These are phyloP conservation scores for Timandra comae DNA, from an alignment of 2,888 invertebrate species.

Conservation along the genomic window DNA sequence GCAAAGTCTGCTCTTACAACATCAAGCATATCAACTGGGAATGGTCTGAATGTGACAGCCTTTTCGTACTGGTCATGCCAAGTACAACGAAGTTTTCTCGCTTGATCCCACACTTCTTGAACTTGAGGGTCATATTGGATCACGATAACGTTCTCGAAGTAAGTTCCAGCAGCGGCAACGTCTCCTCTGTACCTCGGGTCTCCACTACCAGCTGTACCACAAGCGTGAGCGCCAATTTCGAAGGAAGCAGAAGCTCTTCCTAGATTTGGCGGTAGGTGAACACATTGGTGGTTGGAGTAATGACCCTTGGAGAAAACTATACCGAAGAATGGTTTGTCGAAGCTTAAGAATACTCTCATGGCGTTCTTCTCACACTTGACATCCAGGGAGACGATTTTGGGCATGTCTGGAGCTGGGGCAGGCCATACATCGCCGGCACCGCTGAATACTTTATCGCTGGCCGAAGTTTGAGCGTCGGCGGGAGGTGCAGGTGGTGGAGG, in stretches of 20 bases:
- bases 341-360: constrained; percentile 96
- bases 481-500: constrained; percentile 76
- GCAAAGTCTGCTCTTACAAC: constrained; percentile 96
- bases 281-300: constrained; percentile 94
- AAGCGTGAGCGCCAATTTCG: constrained; percentile 93
- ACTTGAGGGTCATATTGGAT: constrained; percentile 95
- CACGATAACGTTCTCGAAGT: constrained; percentile 95
- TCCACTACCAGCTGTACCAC: constrained; percentile 94
- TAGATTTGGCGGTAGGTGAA: constrained; percentile 91
- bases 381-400: constrained; percentile 93
- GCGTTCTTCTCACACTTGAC: constrained; percentile 96
- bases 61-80: constrained; percentile 98
- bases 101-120: constrained; percentile 97
- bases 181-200: constrained; percentile 95
- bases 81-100: constrained; percentile 92
- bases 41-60: constrained; percentile 94
- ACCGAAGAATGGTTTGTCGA: constrained; percentile 96
- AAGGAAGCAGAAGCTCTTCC: constrained; percentile 92
- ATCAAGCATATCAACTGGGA: constrained; percentile 96
- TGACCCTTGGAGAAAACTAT: constrained; percentile 96
- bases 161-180: constrained; percentile 92
- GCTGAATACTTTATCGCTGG: constrained; percentile 77
- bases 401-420: constrained; percentile 91
- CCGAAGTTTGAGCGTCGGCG: constrained; percentile 72
- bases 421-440: constrained; percentile 89